Percentiles rank a stretch among this genome's conserved stretches.
These are phyloP conservation scores for Karalla daura DNA, from an alignment of 2,797 vertebrate genomes.

Conservation along the genomic window DNA sequence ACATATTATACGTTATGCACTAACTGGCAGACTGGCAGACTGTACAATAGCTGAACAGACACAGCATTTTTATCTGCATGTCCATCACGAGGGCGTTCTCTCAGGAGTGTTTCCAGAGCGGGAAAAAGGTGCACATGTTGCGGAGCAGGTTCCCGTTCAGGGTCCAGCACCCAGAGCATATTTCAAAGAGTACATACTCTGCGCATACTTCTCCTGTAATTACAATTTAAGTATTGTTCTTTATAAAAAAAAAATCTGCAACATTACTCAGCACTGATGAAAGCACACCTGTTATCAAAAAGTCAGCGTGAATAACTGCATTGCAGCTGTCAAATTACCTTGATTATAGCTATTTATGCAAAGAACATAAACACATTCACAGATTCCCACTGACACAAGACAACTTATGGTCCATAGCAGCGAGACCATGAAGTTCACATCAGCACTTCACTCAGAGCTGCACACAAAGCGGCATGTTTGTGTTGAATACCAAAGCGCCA, in stretches of 20 bases:
- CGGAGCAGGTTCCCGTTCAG: constrained; percentile 35
- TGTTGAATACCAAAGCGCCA: constrained; percentile 53
- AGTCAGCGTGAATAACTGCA: constrained; percentile 40
- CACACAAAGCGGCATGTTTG: constrained; percentile 42
- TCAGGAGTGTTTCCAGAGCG: constrained; percentile 21
- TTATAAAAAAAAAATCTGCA: constrained; percentile 25
- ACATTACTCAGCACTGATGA: constrained; percentile 38
- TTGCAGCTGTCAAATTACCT: constrained; percentile 51
- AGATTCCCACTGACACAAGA: constrained; percentile 54
- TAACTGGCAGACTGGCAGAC: constrained; percentile 29
- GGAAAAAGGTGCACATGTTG: constrained; percentile 29
- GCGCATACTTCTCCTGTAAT: constrained; percentile 13
- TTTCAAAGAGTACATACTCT: constrained; percentile 11
- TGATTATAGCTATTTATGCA: constrained; percentile 67
- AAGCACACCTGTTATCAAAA: constrained; percentile 54
- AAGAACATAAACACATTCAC: constrained; percentile 64
- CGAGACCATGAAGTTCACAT: constrained; percentile 41
- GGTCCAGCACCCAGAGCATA: neutral
- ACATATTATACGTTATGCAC: constrained; percentile 41
- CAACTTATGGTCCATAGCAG: constrained; percentile 44
- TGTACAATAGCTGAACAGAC: constrained; percentile 37
- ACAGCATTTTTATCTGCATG: constrained; percentile 32
- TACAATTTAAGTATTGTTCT: constrained; percentile 13
- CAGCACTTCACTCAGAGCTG: constrained; percentile 41
- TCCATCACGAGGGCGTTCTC: constrained; percentile 20